These are phyloP conservation scores for Brenthis ino DNA, from an alignment of 2,888 invertebrate species.

Conservation along the genomic window DNA sequence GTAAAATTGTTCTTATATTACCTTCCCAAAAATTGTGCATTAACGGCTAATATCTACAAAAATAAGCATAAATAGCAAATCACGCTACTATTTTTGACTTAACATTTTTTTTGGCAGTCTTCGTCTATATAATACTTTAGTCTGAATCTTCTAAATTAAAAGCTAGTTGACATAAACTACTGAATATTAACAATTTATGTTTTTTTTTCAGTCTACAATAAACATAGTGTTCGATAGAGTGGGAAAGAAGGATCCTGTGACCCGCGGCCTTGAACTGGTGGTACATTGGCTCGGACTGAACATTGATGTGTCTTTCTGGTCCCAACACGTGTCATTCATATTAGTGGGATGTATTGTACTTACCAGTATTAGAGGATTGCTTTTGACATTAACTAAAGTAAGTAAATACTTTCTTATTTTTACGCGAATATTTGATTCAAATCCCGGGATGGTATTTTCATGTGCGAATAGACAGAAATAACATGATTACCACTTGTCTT, in stretches of 20 bases:
- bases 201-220: conserved; percentile 91
- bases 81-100: too few relatives aligned
- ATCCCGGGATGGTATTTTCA: too few relatives aligned
- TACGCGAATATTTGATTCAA: neutral
- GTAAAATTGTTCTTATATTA: too few relatives aligned
- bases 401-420: neutral
- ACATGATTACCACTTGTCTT: too few relatives aligned
- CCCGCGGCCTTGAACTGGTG: conserved; percentile 96
- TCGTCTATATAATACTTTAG: too few relatives aligned
- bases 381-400: conserved; percentile 98
- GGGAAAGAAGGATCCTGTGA: conserved; percentile 99
- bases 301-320: conserved; percentile 99
- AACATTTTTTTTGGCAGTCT: too few relatives aligned
- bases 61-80: too few relatives aligned
- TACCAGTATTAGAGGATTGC: conserved; percentile 97
- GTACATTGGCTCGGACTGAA: conserved; percentile 98
- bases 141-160: too few relatives aligned
- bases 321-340: conserved; percentile 98
- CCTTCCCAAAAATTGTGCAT: too few relatives aligned
- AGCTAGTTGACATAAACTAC: neutral
- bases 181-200: neutral
- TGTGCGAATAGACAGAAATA: too few relatives aligned
- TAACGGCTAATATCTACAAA: too few relatives aligned
- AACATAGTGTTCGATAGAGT: conserved; percentile 99
- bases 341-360: conserved; percentile 98